Conservation (phyloP, 1,140 invertebrate species). For the Euwallacea fornicatus region DNA sequence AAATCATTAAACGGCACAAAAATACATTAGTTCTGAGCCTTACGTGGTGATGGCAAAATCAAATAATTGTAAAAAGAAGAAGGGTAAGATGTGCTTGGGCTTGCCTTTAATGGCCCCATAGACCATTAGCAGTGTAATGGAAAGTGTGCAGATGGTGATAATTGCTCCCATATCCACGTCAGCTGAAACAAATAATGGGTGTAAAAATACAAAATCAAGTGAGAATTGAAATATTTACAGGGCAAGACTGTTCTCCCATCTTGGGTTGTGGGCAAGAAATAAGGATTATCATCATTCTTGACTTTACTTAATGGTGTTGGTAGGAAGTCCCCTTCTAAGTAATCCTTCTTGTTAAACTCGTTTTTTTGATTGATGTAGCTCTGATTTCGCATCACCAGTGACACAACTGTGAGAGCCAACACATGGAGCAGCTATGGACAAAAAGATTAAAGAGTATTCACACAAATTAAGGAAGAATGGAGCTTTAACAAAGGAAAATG, state of each 20-base stretch:
- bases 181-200: constrained; percentile 58
- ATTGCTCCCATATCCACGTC: constrained; percentile 77
- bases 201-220: too few relatives aligned
- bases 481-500: not conserved
- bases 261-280: constrained; percentile 60
- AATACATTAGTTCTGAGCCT: constrained; percentile 47
- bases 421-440: constrained; percentile 69
- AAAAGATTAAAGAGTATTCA: constrained; percentile 10
- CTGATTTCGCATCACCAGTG: constrained; percentile 72
- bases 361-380: constrained; percentile 47
- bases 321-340: constrained; percentile 56
- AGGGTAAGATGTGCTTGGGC: constrained; percentile 80
- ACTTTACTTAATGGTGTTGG: constrained; percentile 70
- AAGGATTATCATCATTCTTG: constrained; percentile 55
- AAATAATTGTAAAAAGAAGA: constrained; percentile 86
- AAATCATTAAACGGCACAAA: not conserved
- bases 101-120: constrained; percentile 80
- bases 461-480: not conserved
- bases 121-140: constrained; percentile 78
- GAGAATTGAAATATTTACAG: constrained; percentile 51
- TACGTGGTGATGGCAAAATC: constrained; percentile 85
- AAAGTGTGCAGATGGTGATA: constrained; percentile 75
- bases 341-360: constrained; percentile 22
- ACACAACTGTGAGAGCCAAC: constrained; percentile 68
- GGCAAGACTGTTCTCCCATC: constrained; percentile 62